Base-by-base conservation (phyloP, 2,888 invertebrate genomes). In the Trachelus iudaicus region DNA sequence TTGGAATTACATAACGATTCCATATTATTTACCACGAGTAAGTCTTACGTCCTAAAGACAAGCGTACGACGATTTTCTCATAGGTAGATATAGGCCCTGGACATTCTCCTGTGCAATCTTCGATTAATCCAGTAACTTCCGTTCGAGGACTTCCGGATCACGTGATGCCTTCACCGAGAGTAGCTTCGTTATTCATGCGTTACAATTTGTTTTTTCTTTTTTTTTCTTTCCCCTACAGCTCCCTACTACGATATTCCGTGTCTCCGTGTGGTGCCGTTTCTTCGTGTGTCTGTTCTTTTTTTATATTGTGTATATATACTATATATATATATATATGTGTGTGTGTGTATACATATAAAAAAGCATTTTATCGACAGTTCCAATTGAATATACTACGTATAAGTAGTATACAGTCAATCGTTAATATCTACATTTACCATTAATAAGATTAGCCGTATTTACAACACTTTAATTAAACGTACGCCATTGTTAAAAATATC, bases 321-420 rank as follows among this genome's bases (percentile, higher is more conserved):
- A 12, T 33, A 11, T 71, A 71, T 69, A 69, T 69, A 31, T 33
- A 71, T 71, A 71, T 71, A 33, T 71, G 11, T 69, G 0, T 71
- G 33, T 71, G 9, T 30, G 74, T 82, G 85, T 85, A 82, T 87
- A 88, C 85, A 88, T 89, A 88, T 87, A 89, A 88, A 89, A 89
- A 89, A 89, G 88, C 89, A 82, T 87, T 83, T 69, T 79, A 88
- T 88, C 88, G 87, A 88, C 86, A 89, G 85, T 87, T 87, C 85
- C 86, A 86, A 83, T 87, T 85, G 85, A 86, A 83, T 87, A 83
- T 73, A 37, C 71, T 75, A 68, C 75, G 34, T n/a, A 34, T 73
- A 56, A 30, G 68, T 23, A 75, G 34, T 77, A 30, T 30, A 77
- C 23, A 74, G n/a, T 73, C 73, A 40, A 74, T 40, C 34, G 34